These are phyloP conservation scores for Sebastes cheni DNA, from an alignment of 2,797 vertebrate genomes.

Conservation along the genomic window DNA sequence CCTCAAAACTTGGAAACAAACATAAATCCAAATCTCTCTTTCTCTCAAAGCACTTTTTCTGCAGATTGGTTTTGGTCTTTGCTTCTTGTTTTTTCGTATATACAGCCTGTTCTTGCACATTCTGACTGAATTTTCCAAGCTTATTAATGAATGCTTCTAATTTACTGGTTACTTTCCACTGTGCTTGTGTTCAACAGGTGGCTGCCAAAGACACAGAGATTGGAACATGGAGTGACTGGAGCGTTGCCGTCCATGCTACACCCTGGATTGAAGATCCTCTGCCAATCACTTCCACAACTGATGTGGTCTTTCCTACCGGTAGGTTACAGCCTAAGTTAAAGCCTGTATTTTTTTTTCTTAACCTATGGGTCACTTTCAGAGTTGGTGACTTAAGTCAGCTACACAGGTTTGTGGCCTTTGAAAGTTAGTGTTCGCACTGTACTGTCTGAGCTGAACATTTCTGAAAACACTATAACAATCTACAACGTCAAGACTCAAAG, in stretches of 20 bases:
- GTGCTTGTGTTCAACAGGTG: slow-evolving; percentile 71
- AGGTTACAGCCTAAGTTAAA: not conserved
- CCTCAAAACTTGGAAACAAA: not conserved
- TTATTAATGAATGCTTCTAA: not conserved
- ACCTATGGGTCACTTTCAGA: not conserved
- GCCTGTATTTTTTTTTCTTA: not conserved
- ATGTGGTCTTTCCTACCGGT: slow-evolving; percentile 81
- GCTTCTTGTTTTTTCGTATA: not conserved
- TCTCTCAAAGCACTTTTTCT: no score
- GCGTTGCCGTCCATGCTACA: slow-evolving; percentile 92
- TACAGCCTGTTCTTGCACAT: not conserved
- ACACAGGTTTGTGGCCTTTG: not conserved
- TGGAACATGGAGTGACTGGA: slow-evolving; percentile 99
- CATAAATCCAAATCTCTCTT: no score
- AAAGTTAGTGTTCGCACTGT: not conserved
- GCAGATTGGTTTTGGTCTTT: not conserved
- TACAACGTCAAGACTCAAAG: not conserved
- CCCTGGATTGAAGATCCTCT: slow-evolving; percentile 95
- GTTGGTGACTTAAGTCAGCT: not conserved
- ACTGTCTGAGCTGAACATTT: not conserved
- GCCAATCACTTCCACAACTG: slow-evolving; percentile 86
- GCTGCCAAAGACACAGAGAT: slow-evolving; percentile 98
- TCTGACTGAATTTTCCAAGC: not conserved
- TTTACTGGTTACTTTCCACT: not conserved
- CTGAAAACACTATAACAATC: not conserved